Evolutionary conservation across 2,888 invertebrate genomes (phyloP).

Genomic region (Ophioninae sp.): DNA sequence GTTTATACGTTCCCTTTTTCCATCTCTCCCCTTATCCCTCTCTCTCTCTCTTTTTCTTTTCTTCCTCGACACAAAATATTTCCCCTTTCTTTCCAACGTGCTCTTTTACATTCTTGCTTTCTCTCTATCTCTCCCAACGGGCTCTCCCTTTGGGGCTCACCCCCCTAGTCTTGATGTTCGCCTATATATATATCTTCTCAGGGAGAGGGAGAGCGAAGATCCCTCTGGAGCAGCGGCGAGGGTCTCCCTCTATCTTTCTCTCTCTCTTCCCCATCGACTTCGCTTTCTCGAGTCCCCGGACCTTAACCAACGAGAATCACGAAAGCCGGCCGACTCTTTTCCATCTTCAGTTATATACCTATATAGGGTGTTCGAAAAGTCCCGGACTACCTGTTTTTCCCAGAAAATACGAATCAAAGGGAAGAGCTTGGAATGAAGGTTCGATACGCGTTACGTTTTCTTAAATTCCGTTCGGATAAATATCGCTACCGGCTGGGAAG

Average conservation of each 20-base stretch:
- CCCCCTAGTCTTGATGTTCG: not conserved
- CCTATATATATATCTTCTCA: not conserved
- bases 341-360: slow-evolving; percentile 32
- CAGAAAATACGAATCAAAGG: too few species aligned
- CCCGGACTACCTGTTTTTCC: too few species aligned
- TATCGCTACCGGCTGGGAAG: too few species aligned
- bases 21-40: slow-evolving; percentile 48
- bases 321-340: slow-evolving; percentile 62
- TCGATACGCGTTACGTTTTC: too few species aligned
- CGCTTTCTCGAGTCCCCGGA: slow-evolving; percentile 13
- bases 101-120: slow-evolving; percentile 49
- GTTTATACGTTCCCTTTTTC: slow-evolving; percentile 41
- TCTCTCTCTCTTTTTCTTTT: slow-evolving; percentile 37
- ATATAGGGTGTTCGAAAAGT: not conserved
- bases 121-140: slow-evolving; percentile 35
- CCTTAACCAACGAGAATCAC: slow-evolving; percentile 50
- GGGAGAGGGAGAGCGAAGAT: slow-evolving; percentile 3
- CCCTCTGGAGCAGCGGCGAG: slow-evolving; percentile 28
- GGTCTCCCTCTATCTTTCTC: not conserved
- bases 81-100: slow-evolving; percentile 40
- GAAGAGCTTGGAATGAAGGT: too few species aligned
- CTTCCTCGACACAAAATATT: slow-evolving; percentile 53
- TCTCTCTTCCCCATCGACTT: not conserved
- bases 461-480: too few species aligned
- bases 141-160: slow-evolving; percentile 8